phyloP scores from a whole-genome alignment of 2,888 invertebrate species.

The Yponomeuta sedellus region DNA sequence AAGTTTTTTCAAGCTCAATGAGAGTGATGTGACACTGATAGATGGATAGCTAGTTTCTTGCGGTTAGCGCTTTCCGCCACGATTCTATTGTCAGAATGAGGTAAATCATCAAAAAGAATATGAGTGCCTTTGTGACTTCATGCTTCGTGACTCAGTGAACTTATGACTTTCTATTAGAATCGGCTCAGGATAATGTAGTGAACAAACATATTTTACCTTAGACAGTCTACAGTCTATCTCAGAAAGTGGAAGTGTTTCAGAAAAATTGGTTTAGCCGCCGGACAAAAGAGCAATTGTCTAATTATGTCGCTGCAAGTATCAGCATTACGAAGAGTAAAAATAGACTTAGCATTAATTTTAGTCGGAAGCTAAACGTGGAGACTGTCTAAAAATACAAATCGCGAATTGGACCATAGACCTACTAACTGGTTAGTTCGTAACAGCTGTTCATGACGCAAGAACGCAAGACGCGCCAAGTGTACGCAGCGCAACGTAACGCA shows the following conservation, averaged over 20 bases:
- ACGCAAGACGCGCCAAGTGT: slow-evolving; percentile 10
- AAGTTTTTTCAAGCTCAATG: background rate
- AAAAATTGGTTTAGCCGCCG: background rate
- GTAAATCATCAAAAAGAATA: background rate
- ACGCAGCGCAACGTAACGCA: slow-evolving; percentile 11
- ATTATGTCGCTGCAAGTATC: background rate
- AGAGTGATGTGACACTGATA: background rate
- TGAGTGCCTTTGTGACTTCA: too few species aligned
- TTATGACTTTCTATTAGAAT: too few species aligned
- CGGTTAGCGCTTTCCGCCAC: background rate
- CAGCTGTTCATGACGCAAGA: slow-evolving; percentile 15
- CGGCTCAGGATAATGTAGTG: too few species aligned
- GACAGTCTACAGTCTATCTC: too few species aligned
- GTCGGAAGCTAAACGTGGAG: slow-evolving; percentile 8
- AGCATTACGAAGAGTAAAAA: background rate
- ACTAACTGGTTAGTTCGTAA: slow-evolving; percentile 9
- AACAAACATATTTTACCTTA: too few species aligned
- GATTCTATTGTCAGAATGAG: background rate
- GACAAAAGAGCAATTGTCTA: background rate
- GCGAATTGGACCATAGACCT: slow-evolving; percentile 12
- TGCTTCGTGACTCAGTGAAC: too few species aligned
- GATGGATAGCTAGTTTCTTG: background rate
- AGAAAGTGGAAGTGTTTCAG: background rate
- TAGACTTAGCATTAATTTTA: background rate
- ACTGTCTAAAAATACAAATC: slow-evolving; percentile 11